Conservation (phyloP, 1,140 invertebrate species). For the Pygmarrhopalites habei region DNA sequence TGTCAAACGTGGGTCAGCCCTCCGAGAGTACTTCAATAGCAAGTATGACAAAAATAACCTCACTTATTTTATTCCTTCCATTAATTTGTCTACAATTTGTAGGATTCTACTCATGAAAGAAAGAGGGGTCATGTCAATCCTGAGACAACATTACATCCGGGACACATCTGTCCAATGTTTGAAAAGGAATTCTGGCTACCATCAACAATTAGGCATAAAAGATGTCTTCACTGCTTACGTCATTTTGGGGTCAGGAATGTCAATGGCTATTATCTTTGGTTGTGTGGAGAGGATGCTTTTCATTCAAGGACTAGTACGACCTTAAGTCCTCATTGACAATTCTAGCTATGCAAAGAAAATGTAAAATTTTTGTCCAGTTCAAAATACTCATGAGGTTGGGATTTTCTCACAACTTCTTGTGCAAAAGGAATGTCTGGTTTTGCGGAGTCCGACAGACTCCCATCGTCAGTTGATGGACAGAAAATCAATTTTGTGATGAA, state of each 20-base stretch:
- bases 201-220: slow-evolving; percentile 2
- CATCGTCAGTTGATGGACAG: too few species aligned
- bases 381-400: too few species aligned
- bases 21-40: slow-evolving; percentile 28
- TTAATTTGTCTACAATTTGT: background rate
- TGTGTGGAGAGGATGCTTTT: too few species aligned
- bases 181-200: background rate
- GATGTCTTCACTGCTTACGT: slow-evolving; percentile 27
- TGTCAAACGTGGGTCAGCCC: slow-evolving; percentile 20
- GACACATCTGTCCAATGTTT: slow-evolving; percentile 21
- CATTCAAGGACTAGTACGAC: too few species aligned
- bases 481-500: too few species aligned
- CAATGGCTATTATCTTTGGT: background rate
- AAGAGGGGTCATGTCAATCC: slow-evolving; percentile 20
- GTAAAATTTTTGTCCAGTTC: too few species aligned
- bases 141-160: slow-evolving; percentile 15
- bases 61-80: background rate
- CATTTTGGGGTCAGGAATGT: background rate
- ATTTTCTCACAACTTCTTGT: too few species aligned
- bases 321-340: too few species aligned
- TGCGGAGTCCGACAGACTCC: too few species aligned
- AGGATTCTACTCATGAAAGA: slow-evolving; percentile 29
- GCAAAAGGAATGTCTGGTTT: too few species aligned
- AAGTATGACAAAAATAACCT: slow-evolving; percentile 5
- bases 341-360: too few species aligned